Evolutionary conservation across 92 coral and sea anemone genomes (phyloP).

Genomic region (Micromussa lordhowensis): DNA sequence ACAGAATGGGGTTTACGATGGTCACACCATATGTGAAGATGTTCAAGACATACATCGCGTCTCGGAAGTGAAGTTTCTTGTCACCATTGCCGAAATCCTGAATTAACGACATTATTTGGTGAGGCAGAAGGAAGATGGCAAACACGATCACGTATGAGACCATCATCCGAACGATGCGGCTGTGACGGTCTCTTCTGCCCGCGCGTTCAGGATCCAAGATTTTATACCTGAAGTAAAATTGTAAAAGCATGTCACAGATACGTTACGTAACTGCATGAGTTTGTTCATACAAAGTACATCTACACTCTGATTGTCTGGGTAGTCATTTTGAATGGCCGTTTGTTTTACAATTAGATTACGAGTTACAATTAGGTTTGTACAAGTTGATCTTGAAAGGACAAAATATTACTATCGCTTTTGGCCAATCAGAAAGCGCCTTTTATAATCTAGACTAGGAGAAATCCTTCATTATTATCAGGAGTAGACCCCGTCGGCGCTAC

Average conservation of each 20-base stretch:
- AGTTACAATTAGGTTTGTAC: too few relatives aligned
- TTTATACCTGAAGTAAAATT: conserved; percentile 43
- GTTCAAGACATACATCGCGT: conserved; percentile 56
- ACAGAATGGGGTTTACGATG: conserved; percentile 80
- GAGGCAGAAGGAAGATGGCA: conserved; percentile 72
- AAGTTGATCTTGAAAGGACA: too few relatives aligned
- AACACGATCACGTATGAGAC: conserved; percentile 60
- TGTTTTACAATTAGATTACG: too few relatives aligned
- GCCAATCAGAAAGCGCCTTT: too few relatives aligned
- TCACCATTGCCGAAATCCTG: conserved; percentile 63
- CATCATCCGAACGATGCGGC: conserved; percentile 69
- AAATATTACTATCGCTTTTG: too few relatives aligned
- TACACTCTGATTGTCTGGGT: too few relatives aligned
- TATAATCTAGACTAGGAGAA: too few relatives aligned
- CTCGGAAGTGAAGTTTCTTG: conserved; percentile 57
- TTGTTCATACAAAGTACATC: too few relatives aligned
- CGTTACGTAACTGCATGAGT: too few relatives aligned
- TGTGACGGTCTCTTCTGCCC: conserved; percentile 70
- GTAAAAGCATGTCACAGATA: background rate
- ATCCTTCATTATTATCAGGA: too few relatives aligned
- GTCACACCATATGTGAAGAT: conserved; percentile 84
- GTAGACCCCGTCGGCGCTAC: too few relatives aligned
- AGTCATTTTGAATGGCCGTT: too few relatives aligned
- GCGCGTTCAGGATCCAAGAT: conserved; percentile 60
- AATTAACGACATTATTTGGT: conserved; percentile 80